Evolutionary conservation across 2,888 invertebrate species (phyloP), one percentile per base, ranked within the genome.

Genomic region (Isoperla grammatica): DNA sequence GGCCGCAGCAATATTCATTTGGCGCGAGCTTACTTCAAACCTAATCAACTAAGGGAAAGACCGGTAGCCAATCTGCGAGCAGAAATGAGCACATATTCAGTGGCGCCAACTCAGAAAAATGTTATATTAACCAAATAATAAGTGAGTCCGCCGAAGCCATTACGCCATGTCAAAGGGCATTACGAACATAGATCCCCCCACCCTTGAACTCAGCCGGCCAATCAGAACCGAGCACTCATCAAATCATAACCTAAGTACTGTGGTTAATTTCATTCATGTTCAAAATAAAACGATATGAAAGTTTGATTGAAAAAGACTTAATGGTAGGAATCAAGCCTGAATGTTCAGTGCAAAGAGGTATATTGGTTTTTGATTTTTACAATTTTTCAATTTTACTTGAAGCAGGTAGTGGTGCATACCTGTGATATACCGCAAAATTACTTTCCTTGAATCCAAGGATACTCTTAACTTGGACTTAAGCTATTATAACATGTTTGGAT

Each of bases 1-100:
- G 29, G 29, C 29, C 29, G 8, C 8, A 8, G 29, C 29, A 29
- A 29, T 29, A 29, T 29, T 29, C 29, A 6, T 8, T 29, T 29
- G 29, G 29, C 29, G 8, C 29, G 29, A 29, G 29, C 5, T 4
- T 29, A 29, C 29, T 8, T 4, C 8, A 29, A 29, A 29, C 29
- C 53, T 59, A 59, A 59, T 59, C 59, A 59, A 58, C 49, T 39
- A 57, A 57, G 57, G 39, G 23, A 19, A 59, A 59, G 59, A 59
- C 59, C 59, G 42, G 59, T 59, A 59, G 57, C 57, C 39, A 57
- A 45, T 45, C 15, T 45, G 17, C 17, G 17, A 13, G 15, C 17
- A 11, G 45, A 19, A 45, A 45, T 45, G 19, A 45, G 45, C 45
- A 45, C 17, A 45, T 45, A 15, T 45, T 45, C 45, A 45, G 11